Conservation (phyloP, 2,113 vertebrate species). For the Ranitomeya imitator region DNA sequence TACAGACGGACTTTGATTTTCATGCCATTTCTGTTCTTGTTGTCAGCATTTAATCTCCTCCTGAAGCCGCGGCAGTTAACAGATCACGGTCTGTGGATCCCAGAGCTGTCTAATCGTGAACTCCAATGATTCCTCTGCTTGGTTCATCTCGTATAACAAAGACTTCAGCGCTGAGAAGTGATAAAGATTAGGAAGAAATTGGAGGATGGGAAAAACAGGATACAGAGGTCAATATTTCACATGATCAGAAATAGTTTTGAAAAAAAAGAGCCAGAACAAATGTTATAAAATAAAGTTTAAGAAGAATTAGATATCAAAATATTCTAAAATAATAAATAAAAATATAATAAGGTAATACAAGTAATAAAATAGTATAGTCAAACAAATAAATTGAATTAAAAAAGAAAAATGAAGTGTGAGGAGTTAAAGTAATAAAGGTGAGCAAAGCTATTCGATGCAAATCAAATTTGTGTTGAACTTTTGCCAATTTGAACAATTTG, state of each 20-base stretch:
- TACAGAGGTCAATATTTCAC: background rate
- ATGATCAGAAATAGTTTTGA: background rate
- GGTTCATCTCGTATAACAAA: constrained; percentile 10
- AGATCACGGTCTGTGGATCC: constrained; percentile 9
- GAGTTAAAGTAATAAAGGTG: too few species aligned
- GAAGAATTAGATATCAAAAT: too few species aligned
- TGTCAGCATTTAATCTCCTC: constrained; percentile 49
- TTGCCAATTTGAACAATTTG: too few species aligned
- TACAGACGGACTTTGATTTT: constrained; percentile 18
- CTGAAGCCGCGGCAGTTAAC: constrained; percentile 14
- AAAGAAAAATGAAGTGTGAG: too few species aligned
- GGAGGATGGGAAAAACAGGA: background rate
- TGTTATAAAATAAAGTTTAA: too few species aligned
- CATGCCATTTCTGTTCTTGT: constrained; percentile 5
- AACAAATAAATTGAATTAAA: too few species aligned
- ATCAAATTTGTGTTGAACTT: too few species aligned
- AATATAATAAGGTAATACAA: too few species aligned
- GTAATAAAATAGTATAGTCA: too few species aligned
- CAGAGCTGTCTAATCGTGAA: constrained; percentile 28
- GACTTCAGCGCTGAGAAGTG: background rate
- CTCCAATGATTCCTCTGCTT: constrained; percentile 14
- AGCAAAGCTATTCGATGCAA: too few species aligned
- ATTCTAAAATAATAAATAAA: too few species aligned
- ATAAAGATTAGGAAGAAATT: background rate
- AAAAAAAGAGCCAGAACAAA: too few species aligned